Conservation (phyloP, 2,797 vertebrate species). For the Triplophysa bombifrons region DNA sequence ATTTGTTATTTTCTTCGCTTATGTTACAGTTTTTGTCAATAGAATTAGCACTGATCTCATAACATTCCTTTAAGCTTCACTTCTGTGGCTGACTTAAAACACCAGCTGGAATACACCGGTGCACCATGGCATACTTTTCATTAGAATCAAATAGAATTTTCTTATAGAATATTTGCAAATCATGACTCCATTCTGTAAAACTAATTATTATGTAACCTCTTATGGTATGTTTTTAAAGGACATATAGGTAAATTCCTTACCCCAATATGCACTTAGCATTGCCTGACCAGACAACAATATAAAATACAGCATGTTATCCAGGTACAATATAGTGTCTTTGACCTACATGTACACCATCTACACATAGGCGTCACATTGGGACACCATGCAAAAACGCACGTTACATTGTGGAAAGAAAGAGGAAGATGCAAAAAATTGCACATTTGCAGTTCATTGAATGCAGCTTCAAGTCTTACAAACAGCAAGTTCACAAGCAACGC, state of each 20-base stretch:
- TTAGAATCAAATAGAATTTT: not conserved
- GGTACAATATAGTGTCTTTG: not conserved
- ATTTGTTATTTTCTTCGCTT: not conserved
- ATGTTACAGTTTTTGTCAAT: conserved; percentile 3
- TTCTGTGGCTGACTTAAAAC: conserved; percentile 33
- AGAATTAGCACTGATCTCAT: not conserved
- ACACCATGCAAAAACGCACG: not conserved
- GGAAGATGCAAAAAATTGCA: not conserved
- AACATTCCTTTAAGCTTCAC: conserved; percentile 38
- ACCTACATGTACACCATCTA: not conserved
- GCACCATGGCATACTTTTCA: not conserved
- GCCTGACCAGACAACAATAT: not conserved
- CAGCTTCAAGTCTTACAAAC: not conserved
- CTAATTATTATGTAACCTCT: not conserved
- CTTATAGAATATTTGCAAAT: not conserved
- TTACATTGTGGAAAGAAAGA: not conserved
- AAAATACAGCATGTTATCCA: not conserved
- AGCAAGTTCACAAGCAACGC: conserved; percentile 19
- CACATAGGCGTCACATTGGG: not conserved
- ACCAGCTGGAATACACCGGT: conserved; percentile 16
- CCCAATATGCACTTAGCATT: not conserved
- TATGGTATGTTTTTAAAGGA: not conserved
- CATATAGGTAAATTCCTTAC: not conserved
- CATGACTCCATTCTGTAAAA: no score
- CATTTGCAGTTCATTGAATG: not conserved